A percentile compares a stretch with the other conserved stretches of the same genome.
These are phyloP conservation scores for Zalophus californianus DNA, from an alignment of 2,797 vertebrate genomes.

Conservation along the genomic window DNA sequence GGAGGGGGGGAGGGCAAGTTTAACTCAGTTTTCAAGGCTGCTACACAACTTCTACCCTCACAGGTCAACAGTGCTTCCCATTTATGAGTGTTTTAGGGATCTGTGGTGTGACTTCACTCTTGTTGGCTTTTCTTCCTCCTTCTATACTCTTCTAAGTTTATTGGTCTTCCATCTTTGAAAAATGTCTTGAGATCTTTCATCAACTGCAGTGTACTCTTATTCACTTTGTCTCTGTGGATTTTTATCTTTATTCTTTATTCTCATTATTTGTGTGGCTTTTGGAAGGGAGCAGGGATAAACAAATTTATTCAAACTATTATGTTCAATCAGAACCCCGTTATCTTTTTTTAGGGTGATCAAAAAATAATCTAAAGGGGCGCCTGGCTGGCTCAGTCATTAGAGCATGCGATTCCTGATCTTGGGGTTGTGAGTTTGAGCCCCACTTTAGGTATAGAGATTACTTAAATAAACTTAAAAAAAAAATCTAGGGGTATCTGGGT, in stretches of 20 bases:
- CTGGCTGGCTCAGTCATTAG: background rate
- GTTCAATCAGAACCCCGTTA: background rate
- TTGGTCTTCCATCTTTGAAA: background rate
- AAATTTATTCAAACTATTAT: background rate
- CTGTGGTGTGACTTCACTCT: background rate
- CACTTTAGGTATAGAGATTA: background rate
- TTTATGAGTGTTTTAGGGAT: background rate
- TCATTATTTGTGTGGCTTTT: conserved; percentile 19
- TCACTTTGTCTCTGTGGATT: background rate
- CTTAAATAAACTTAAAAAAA: background rate
- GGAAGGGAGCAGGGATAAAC: conserved; percentile 14
- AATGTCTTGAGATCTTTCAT: background rate
- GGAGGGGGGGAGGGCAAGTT: background rate
- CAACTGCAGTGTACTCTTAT: background rate
- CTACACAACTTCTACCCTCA: background rate
- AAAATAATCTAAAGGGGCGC: background rate
- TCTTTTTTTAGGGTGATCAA: background rate
- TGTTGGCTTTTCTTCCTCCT: background rate
- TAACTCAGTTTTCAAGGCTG: background rate
- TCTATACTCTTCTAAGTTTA: background rate
- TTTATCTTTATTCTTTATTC: background rate
- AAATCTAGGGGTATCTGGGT: background rate
- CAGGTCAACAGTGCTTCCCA: background rate
- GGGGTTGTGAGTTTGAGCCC: background rate
- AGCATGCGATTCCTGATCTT: background rate